phyloP scores from a whole-genome alignment of 2,888 invertebrate genomes.

The Cordilura impudica region DNA sequence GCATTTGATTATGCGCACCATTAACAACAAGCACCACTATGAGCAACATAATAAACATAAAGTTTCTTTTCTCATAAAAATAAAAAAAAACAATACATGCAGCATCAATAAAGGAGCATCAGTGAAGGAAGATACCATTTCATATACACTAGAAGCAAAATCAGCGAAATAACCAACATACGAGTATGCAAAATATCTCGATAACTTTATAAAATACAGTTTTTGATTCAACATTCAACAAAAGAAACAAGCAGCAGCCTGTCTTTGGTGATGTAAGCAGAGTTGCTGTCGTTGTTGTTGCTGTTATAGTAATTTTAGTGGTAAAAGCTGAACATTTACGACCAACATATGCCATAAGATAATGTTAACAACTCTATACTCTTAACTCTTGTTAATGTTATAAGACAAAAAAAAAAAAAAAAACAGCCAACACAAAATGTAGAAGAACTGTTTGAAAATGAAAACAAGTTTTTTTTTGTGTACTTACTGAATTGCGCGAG shows the following conservation, averaged over 20 bases:
- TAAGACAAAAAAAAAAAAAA: background rate
- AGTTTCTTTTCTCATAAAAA: conserved; percentile 18
- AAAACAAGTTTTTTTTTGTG: background rate
- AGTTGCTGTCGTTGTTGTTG: no score
- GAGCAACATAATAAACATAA: conserved; percentile 11
- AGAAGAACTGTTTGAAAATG: background rate
- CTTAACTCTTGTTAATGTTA: no score
- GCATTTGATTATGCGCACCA: conserved; percentile 74
- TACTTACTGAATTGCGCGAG: conserved; percentile 76
- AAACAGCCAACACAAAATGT: background rate
- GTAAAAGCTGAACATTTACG: conserved; percentile 44
- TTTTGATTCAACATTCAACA: background rate
- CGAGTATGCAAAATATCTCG: background rate
- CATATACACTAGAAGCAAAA: background rate
- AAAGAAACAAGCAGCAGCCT: background rate
- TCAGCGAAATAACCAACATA: background rate
- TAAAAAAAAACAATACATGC: background rate
- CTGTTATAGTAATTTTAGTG: background rate
- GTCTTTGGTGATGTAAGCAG: background rate
- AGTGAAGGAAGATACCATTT: background rate
- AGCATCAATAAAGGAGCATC: background rate
- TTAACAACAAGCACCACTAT: conserved; percentile 67
- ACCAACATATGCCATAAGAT: conserved; percentile 27
- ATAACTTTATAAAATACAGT: background rate
- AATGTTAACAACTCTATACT: conserved; percentile 41